Base-by-base conservation (phyloP, 2,888 invertebrate species). In the Oxyteleia sp. region DNA sequence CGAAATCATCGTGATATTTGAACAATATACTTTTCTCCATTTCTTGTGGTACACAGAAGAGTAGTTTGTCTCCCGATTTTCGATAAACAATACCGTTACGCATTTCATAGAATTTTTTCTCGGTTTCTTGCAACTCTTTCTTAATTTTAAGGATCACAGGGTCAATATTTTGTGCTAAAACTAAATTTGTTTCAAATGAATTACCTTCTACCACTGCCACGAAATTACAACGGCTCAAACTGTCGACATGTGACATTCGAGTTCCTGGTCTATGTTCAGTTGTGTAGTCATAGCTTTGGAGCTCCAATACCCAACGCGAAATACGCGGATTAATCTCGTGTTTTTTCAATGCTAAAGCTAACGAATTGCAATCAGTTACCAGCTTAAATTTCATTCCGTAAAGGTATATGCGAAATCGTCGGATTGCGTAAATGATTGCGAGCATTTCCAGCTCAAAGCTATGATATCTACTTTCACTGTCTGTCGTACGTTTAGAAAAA, bases 281-380 rank as follows among this genome's bases (percentile, higher is more conserved):
- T 2, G 38, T 38, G 29, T 51, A 66, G 29, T 68, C 66, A 13
- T 41, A 53, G 7, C 18, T 53, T 41, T 68, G 66, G 0, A 68
- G 23, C 11, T 66, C 66, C 7, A 66, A 26, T 10, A 66, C 51
- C 51, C 51, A 66, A 4, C 66, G 49, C 15, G 66, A 49, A 11
- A 66, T 51, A 4, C 20, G 10, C 4, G 66, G 66, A 41, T 66
- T 51, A 13, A 66, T 66, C 23, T 51, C 66, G 13, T 51, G 49
- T 8, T 66, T 66, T 66, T 51, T 66, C 23, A 66, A 15, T 4
- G 66, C 66, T 4, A 66, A 23, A 15, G 66, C n/a, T n/a, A n/a
- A n/a, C n/a, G n/a, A n/a, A n/a, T n/a, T n/a, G n/a, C n/a, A n/a
- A n/a, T n/a, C n/a, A 32, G 15, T 64, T 64, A n/a, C 63, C 66